Evolutionary conservation across 2,113 vertebrate genomes (phyloP), one percentile per base, ranked within the genome.

Genomic region (Zingel zingel): DNA sequence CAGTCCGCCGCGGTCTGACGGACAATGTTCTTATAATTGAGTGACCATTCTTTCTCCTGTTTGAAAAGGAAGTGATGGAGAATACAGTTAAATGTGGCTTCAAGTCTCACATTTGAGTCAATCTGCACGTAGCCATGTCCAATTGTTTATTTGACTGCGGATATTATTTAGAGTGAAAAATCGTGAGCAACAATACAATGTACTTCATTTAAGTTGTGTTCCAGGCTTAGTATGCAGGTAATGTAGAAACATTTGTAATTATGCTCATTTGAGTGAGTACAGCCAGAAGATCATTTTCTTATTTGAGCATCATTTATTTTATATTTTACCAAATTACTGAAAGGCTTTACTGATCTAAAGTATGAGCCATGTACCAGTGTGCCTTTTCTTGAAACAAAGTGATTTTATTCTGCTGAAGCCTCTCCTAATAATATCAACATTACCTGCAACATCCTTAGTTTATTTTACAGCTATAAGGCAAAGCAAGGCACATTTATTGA

Each of bases 21-120:
- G 97, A 98, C 97, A 97, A 97, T 96, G 97, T 97, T 97, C 97
- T 96, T 97, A 97, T 97, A 97, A 99, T 97, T 90, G 91, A 91
- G 96, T 94, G 96, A 95, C 95, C 95, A 95, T 96, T 96, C 96
- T 97, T 96, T 96, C 95, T 95, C 95, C 95, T 51, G 56, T 78
- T 94, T 95, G 96, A 97, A 96, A 96, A 96, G 96, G 92, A 96
- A 96, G 88, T 77, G 72, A 90, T 75, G 95, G 96, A 98, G 96
- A 96, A 95, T 94, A 95, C 95, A 96, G 96, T 96, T 83, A 83
- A 87, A 74, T 79, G 58, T 66, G 36, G 67, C 56, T 64, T 47
- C 51, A 82, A 62, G 63, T 79, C 65, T 62, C 48, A 74, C 65
- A 67, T 77, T 89, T 74, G 53, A 74, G 25, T 79, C 64, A 65